Conservation (phyloP, 2,888 invertebrate species). For the Lamproptera curius region DNA sequence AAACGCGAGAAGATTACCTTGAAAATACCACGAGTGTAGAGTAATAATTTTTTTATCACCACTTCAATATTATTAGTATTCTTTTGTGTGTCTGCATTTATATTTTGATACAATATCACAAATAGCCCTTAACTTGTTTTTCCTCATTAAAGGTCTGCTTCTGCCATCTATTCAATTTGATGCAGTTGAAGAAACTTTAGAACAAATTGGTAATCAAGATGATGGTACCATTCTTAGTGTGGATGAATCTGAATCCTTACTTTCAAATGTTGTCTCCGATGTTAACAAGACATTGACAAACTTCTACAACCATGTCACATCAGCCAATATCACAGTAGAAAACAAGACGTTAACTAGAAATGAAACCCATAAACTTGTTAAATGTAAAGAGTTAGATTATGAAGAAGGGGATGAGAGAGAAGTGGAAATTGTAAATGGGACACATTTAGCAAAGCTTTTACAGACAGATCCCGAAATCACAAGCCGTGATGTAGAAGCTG, state of each 20-base stretch:
- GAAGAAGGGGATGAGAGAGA: slow-evolving; percentile 54
- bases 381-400: slow-evolving; percentile 60
- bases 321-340: slow-evolving; percentile 59
- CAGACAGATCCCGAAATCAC: slow-evolving; percentile 81
- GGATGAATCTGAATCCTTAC: slow-evolving; percentile 65
- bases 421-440: slow-evolving; percentile 85
- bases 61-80: background rate
- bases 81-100: background rate
- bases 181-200: slow-evolving; percentile 49
- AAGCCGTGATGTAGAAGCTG: slow-evolving; percentile 79
- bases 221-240: slow-evolving; percentile 60
- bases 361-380: slow-evolving; percentile 65
- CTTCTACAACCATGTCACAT: slow-evolving; percentile 64
- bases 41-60: background rate
- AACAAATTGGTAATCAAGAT: slow-evolving; percentile 36
- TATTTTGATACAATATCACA: background rate
- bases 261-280: slow-evolving; percentile 66
- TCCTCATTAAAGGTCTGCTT: slow-evolving; percentile 37
- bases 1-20: background rate
- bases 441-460: slow-evolving; percentile 82
- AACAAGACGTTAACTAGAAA: slow-evolving; percentile 54
- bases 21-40: background rate
- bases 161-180: slow-evolving; percentile 49
- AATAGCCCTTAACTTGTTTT: slow-evolving; percentile 4
- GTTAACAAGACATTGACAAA: slow-evolving; percentile 67